Evolutionary conservation across 2,113 vertebrate species (phyloP).

Genomic region (Ptyas mucosa): DNA sequence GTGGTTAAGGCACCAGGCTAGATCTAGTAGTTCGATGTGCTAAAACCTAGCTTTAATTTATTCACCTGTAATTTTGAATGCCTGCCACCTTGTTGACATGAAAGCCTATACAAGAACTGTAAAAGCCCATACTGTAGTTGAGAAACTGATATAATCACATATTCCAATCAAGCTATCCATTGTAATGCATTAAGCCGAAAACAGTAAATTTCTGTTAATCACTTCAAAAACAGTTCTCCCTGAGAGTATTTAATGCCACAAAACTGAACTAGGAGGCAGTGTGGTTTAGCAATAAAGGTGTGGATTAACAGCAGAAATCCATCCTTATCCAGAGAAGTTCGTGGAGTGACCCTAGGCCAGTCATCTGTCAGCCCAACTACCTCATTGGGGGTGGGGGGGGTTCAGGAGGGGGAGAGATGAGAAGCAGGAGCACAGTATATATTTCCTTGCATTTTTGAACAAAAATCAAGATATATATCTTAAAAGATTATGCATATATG

Average conservation of each 20-base stretch:
- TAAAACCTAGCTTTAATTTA: neutral
- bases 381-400: too few species aligned
- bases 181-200: neutral
- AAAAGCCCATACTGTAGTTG: neutral
- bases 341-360: neutral
- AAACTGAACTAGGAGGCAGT: neutral
- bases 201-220: neutral
- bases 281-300: neutral
- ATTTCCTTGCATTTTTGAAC: neutral
- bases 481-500: neutral
- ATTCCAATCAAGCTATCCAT: neutral
- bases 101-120: neutral
- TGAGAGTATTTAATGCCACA: neutral
- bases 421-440: neutral
- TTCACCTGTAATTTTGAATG: neutral
- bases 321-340: neutral
- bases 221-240: neutral
- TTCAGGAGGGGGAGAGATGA: neutral
- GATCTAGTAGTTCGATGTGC: neutral
- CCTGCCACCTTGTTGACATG: neutral
- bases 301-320: neutral
- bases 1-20: neutral
- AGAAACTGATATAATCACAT: neutral
- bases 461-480: neutral
- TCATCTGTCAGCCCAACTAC: neutral